Evolutionary conservation across 2,797 vertebrate species (phyloP), one percentile per base, ranked within the genome.

Genomic region (Hafferia zeledoni): DNA sequence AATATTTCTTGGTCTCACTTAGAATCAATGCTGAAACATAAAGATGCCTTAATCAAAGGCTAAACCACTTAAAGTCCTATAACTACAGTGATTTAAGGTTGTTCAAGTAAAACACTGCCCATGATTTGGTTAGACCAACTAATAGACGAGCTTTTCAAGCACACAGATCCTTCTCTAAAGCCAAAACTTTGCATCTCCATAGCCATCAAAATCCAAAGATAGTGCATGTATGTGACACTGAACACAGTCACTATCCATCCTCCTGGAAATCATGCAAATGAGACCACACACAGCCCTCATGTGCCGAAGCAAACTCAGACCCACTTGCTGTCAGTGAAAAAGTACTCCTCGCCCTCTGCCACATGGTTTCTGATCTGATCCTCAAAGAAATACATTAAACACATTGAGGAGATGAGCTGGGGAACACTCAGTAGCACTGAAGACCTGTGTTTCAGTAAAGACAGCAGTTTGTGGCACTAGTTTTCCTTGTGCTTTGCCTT

Each of bases 171-270:
- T 72, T 68, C 44, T 39, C 57, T 44, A 70, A 87, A 70, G 47
- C 49, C 31, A 13, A 57, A 79, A 47, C 19, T 55, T 72, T 41
- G 25, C 52, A 44, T 41, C 52, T 44, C 71, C 11, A 1, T 44
- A 72, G 52, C 61, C 33, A 60, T 74, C 44, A 47, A 43, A 70
- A 65, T 39, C 43, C 44, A 56, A 15, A 18, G 16, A 56, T 41
- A 2, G 0, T 17, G 63, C 33, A 4, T 0, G 1, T 49, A 33
- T 0, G 0, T 77, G 47, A 43, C 57, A 17, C 50, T n/a, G 50
- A 64, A 13, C 0, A 2, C 79, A 50, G 0, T 63, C 46, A 7
- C 55, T 9, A 12, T 11, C 24, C 24, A 6, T 46, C 22, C 70
- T 57, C 19, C 3, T 3, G 8, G 37, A 71, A 46, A 13, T 37